Conservation (phyloP, 2,797 vertebrate genomes). For the Cheirogaleus major region DNA sequence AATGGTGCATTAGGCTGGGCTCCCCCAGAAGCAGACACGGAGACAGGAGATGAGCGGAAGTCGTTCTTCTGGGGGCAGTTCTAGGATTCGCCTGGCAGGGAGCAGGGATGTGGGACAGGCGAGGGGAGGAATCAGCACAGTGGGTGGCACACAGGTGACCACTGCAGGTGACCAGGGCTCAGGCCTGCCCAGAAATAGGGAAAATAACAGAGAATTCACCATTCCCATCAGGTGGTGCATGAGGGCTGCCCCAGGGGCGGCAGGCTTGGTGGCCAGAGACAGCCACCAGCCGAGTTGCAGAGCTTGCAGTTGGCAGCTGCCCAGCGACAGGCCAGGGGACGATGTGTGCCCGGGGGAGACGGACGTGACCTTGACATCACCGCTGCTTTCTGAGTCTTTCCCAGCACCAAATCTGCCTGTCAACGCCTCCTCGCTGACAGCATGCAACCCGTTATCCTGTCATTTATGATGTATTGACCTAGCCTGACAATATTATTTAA, state of each 20-base stretch:
- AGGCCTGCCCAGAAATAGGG: background rate
- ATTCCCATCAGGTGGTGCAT: background rate
- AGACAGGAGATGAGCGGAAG: background rate
- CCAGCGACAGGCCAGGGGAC: background rate
- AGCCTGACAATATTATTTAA: background rate
- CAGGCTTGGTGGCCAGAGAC: background rate
- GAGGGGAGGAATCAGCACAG: background rate
- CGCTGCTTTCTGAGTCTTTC: accelerated
- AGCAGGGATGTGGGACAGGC: accelerated
- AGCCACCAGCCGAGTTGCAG: background rate
- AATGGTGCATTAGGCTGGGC: background rate
- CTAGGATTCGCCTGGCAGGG: background rate
- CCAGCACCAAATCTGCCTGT: background rate
- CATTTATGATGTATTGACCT: background rate
- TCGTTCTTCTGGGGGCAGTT: background rate
- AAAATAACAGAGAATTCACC: background rate
- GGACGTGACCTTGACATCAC: background rate
- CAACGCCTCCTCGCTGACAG: background rate
- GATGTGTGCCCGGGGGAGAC: background rate
- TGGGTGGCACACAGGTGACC: background rate
- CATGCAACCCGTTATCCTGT: background rate
- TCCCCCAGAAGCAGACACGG: background rate
- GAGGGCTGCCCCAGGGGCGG: background rate
- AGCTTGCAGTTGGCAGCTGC: background rate
- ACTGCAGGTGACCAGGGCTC: background rate